A percentile compares a stretch with the other conserved stretches of the same genome.
Conservation (phyloP, 2,113 vertebrate species). For the Melanerpes aurifrons region DNA sequence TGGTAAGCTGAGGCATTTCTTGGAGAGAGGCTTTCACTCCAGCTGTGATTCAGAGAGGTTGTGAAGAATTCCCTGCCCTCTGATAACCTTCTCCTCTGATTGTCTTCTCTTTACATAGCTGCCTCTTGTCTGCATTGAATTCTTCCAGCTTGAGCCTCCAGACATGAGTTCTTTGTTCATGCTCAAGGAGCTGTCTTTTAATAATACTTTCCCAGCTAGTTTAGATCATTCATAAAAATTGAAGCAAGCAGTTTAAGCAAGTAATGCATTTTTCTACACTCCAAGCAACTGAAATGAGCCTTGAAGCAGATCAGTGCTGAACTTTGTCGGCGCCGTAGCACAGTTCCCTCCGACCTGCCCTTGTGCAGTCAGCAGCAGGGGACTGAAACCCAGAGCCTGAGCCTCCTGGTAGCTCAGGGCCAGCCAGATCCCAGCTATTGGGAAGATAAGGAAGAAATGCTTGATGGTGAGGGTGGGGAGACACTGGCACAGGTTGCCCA, state of each 20-base stretch:
- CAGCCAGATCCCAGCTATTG: background rate
- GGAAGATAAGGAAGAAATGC: no score
- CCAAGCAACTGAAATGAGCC: background rate
- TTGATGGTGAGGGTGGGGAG: no score
- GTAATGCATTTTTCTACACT: slow-evolving; percentile 16
- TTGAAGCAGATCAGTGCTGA: slow-evolving; percentile 60
- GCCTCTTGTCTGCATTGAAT: background rate
- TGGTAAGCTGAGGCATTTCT: background rate
- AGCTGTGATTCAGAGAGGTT: rapidly evolving
- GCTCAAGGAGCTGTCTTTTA: background rate
- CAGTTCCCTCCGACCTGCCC: background rate
- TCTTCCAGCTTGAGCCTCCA: background rate
- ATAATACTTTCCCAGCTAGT: slow-evolving; percentile 13
- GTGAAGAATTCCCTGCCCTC: background rate
- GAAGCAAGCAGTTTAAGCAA: slow-evolving; percentile 42
- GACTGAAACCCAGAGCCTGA: background rate
- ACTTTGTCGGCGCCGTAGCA: background rate
- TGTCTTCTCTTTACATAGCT: background rate
- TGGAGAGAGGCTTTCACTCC: background rate
- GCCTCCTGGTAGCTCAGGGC: background rate
- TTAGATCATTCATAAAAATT: slow-evolving; percentile 14
- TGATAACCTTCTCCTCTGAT: background rate
- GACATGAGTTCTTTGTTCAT: background rate
- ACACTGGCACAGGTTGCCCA: no score
- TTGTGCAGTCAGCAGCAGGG: slow-evolving; percentile 10